Conservation (phyloP, 2,113 vertebrate genomes). For the Gnathonemus echidnorhynchus region DNA sequence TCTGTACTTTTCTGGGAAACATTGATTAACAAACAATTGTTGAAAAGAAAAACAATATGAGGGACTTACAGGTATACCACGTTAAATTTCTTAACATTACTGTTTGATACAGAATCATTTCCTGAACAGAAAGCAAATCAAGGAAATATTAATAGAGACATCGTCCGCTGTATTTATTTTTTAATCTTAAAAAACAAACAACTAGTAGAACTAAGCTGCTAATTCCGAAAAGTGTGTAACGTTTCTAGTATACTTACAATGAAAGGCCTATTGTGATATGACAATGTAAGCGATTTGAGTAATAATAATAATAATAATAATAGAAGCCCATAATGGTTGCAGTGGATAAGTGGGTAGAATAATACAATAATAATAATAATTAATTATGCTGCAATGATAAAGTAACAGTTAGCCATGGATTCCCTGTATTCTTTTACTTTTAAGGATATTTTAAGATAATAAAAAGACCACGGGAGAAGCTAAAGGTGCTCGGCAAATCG, state of each 20-base stretch:
- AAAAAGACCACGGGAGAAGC: not conserved
- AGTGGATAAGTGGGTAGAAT: not conserved
- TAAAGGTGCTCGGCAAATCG: not conserved
- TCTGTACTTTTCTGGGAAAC: constrained; percentile 61
- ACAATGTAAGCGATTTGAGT: no score
- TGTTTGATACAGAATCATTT: not conserved
- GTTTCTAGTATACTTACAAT: not conserved
- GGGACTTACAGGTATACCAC: constrained; percentile 14
- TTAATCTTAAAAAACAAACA: not conserved
- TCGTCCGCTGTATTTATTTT: not conserved
- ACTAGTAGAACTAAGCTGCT: not conserved
- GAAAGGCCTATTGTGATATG: not conserved
- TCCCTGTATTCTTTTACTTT: not conserved
- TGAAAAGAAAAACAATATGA: constrained; percentile 32
- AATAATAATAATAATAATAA: not conserved
- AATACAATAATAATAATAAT: not conserved
- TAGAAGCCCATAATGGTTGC: not conserved
- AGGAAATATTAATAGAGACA: not conserved
- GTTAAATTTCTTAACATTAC: constrained; percentile 4
- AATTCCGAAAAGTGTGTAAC: not conserved
- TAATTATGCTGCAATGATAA: not conserved
- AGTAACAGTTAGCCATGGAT: not conserved
- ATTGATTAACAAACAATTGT: constrained; percentile 42
- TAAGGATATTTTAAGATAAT: not conserved
- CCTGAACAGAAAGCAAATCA: not conserved